Percentiles rank a stretch among this genome's conserved stretches.
phyloP scores from a whole-genome alignment of 2,113 vertebrate species.

The Boulengerochromis microlepis region DNA sequence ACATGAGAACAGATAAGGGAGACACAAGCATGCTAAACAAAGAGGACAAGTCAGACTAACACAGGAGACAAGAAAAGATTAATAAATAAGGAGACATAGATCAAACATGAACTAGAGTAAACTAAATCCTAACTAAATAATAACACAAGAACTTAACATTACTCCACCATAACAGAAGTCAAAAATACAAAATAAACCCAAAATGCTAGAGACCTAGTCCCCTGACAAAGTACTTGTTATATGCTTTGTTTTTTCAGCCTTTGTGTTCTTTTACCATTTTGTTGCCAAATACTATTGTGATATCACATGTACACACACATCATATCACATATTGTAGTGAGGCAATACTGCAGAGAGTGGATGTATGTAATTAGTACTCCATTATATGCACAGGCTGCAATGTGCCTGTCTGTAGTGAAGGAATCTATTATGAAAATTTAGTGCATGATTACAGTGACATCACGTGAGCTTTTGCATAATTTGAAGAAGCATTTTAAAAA shows the following conservation, averaged over 20 bases:
- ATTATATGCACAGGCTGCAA: neutral
- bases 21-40: neutral
- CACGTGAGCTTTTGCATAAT: neutral
- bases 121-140: neutral
- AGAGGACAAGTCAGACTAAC: neutral
- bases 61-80: neutral
- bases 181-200: neutral
- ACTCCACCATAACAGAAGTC: neutral
- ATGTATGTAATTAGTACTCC: neutral
- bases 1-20: neutral
- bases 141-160: neutral
- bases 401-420: neutral
- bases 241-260: neutral
- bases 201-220: neutral
- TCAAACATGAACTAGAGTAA: neutral
- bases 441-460: neutral
- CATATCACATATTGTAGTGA: neutral
- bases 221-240: neutral
- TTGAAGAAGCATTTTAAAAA: neutral
- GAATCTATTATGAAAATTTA: neutral
- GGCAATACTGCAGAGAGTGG: rapidly evolving
- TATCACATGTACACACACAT: neutral
- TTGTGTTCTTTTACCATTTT: neutral
- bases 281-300: neutral
- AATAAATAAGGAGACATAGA: neutral